A percentile compares a stretch with the other conserved stretches of the same genome.
phyloP scores from a whole-genome alignment of 2,113 vertebrate species.

The Erinaceus europaeus region DNA sequence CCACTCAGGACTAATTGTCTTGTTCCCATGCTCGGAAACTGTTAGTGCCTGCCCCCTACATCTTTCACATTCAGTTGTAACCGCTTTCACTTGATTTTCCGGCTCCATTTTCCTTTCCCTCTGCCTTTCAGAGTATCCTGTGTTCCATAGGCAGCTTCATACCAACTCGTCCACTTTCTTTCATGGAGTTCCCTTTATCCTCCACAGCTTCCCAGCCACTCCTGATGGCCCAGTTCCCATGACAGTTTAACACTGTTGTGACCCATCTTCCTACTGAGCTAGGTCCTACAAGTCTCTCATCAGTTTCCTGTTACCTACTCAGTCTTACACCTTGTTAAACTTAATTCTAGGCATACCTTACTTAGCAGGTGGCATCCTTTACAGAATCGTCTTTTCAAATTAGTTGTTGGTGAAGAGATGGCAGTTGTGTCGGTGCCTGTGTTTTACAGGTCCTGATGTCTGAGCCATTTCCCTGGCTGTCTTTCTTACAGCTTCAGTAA shows the following conservation, averaged over 20 bases:
- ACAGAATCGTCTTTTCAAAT: constrained; percentile 8
- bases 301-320: neutral
- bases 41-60: neutral
- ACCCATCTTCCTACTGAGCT: neutral
- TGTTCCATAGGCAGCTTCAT: no score
- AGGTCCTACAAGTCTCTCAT: neutral
- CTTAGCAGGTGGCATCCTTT: constrained; percentile 1
- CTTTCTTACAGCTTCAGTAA: neutral
- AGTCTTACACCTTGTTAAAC: neutral
- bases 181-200: neutral
- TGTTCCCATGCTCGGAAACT: neutral
- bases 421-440: no score
- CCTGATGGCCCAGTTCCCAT: neutral
- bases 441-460: neutral
- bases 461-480: neutral
- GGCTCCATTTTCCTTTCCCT: neutral
- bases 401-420: neutral
- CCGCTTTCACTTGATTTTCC: neutral
- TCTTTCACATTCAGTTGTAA: neutral
- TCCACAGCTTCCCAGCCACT: neutral
- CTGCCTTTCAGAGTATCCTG: neutral
- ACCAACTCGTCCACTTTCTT: neutral
- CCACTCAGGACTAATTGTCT: neutral
- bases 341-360: neutral
- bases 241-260: neutral